Evolutionary conservation across 2,888 invertebrate genomes (phyloP).

Genomic region (Eurytoma adleriae): DNA sequence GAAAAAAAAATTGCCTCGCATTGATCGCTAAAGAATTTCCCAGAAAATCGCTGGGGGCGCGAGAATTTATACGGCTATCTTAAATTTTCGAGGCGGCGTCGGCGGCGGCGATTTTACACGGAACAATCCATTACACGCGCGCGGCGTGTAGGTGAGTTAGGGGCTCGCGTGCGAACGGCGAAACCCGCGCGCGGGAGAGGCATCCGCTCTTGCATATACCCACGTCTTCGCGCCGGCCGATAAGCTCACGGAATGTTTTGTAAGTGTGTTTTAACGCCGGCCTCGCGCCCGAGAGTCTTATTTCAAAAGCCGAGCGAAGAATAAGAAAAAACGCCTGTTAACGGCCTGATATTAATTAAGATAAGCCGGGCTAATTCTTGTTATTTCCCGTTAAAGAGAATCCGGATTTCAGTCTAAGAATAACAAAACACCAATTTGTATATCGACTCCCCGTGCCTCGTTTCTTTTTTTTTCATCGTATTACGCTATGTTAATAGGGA

Average conservation of each 20-base stretch:
- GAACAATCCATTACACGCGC: background rate
- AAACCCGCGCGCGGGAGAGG: conserved; percentile 3
- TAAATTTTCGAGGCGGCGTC: conserved; percentile 9
- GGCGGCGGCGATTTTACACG: background rate
- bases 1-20: too few species aligned
- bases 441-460: background rate
- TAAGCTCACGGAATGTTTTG: conserved; percentile 54
- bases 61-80: background rate
- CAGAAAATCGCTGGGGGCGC: too few species aligned
- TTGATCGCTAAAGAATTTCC: too few species aligned
- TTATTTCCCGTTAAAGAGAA: conserved; percentile 51
- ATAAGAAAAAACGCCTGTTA: conserved; percentile 30
- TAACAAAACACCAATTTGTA: conserved; percentile 14
- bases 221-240: conserved; percentile 14
- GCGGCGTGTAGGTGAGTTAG: background rate
- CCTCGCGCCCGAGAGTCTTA: conserved; percentile 8
- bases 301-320: conserved; percentile 5
- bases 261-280: conserved; percentile 49
- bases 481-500: background rate
- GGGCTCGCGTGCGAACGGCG: conserved; percentile 44
- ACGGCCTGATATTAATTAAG: conserved; percentile 55
- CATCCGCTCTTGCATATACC: conserved; percentile 19
- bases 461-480: conserved; percentile 1
- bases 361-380: conserved; percentile 51
- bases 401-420: conserved; percentile 16